These are phyloP conservation scores for Plemyria rubiginata DNA, from an alignment of 2,888 invertebrate species.

Conservation along the genomic window DNA sequence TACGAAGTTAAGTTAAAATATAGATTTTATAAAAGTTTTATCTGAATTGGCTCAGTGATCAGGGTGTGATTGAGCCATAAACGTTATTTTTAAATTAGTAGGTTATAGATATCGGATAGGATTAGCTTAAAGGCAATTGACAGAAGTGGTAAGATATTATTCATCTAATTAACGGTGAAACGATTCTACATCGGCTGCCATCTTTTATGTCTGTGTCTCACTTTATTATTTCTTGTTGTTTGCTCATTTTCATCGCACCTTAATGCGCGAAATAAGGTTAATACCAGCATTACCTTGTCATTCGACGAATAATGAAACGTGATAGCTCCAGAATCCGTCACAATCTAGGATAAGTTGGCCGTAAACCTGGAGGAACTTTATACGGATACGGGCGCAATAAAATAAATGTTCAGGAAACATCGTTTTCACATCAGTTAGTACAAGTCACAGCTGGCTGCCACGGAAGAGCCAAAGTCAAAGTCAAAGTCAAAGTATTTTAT, in stretches of 20 bases:
- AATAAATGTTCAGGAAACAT: conserved; percentile 61
- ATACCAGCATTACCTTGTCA: conserved; percentile 11
- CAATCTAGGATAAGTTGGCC: conserved; percentile 35
- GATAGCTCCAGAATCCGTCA: conserved; percentile 30
- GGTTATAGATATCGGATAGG: too few species aligned
- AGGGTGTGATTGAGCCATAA: too few species aligned
- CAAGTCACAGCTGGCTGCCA: conserved; percentile 20
- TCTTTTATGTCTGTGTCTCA: background rate
- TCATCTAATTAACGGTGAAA: background rate
- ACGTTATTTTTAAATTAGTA: too few species aligned
- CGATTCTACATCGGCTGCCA: background rate
- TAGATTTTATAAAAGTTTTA: too few species aligned
- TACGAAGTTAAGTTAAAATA: too few species aligned
- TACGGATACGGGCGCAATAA: conserved; percentile 54
- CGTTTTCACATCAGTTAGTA: conserved; percentile 59
- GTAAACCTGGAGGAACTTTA: conserved; percentile 45
- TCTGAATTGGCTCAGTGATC: too few species aligned
- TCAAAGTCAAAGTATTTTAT: too few species aligned
- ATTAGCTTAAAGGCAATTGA: too few species aligned
- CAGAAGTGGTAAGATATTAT: too few species aligned
- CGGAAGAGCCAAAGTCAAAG: conserved; percentile 3
- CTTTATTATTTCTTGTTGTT: conserved; percentile 2
- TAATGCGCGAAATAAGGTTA: conserved; percentile 2
- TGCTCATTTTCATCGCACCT: background rate
- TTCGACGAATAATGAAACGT: conserved; percentile 25